Evolutionary conservation across 2,113 vertebrate species (phyloP), one percentile per base, ranked within the genome.

Genomic region (Willisornis vidua): DNA sequence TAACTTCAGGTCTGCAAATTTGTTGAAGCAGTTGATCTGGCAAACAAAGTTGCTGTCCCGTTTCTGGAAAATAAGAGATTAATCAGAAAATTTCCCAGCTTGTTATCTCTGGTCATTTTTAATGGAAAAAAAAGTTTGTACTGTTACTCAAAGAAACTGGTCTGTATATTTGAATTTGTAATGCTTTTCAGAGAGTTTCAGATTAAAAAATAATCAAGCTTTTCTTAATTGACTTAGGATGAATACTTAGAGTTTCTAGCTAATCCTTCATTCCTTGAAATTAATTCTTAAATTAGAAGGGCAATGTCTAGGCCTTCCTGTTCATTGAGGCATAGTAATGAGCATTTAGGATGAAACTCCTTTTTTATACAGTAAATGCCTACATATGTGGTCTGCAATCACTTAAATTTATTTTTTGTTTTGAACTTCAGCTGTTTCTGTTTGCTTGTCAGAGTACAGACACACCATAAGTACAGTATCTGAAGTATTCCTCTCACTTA

Each of bases 321-420:
- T 89, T 87, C 48, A 22, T n/a, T 84, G 77, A 73, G 46, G 33
- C 18, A 81, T 22, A 62, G 14, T 43, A 90, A 88, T 81, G 66
- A 94, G 73, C 70, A 85, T 79, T 96, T 85, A 79, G 55, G 72
- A 80, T 62, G 19, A 97, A 90, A 28, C 20, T n/a, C 19, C 33
- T 54, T 59, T 68, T 91, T 90, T 65, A 43, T 35, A 23, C 12
- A 55, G 26, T 91, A 70, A 54, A 89, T 85, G 62, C 74, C 83
- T 70, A 45, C 14, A 14, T 79, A 9, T 63, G 22, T 93, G 76
- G 41, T 85, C 37, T 94, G n/a, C 59, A 87, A 45, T 45, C 51
- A 61, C 65, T 70, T 92, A 93, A 75, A 92, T 93, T 95, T 95
- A 92, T 94, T 90, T 91, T 58, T 24, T 87, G 33, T 9, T 85